Evolutionary conservation across 2,113 vertebrate genomes (phyloP).

Genomic region (Emydura subglobosa): DNA sequence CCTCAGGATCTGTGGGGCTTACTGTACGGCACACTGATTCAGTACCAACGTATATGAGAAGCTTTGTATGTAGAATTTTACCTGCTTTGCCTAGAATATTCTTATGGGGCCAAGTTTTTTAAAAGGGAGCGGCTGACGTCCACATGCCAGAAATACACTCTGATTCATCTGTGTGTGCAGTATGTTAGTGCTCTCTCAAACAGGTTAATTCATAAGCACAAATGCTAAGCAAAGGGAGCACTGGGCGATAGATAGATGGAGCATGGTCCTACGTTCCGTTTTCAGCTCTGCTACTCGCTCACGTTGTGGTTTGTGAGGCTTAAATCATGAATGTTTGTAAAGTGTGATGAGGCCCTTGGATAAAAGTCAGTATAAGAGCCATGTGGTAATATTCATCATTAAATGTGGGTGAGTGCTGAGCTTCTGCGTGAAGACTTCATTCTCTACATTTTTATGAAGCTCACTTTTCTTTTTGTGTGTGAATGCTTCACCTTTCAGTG

Average conservation of each 20-base stretch:
- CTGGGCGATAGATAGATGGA: accelerated
- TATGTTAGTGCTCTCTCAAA: background rate
- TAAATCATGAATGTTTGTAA: background rate
- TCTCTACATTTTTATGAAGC: background rate
- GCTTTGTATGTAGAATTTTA: background rate
- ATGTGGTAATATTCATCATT: background rate
- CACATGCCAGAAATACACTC: background rate
- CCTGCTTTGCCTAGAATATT: background rate
- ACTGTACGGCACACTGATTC: background rate
- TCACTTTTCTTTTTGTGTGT: background rate
- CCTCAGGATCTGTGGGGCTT: background rate
- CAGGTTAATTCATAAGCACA: background rate
- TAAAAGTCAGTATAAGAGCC: background rate
- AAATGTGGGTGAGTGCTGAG: background rate
- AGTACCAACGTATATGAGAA: background rate
- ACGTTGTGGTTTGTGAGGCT: background rate
- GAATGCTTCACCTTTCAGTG: background rate
- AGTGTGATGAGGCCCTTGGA: background rate
- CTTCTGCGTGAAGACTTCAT: background rate
- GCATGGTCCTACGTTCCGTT: background rate
- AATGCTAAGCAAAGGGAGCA: background rate
- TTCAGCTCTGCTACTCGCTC: background rate
- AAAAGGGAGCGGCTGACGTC: background rate
- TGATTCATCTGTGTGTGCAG: background rate
- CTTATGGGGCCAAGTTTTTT: background rate